Evolutionary conservation across 2,797 vertebrate species (phyloP), one percentile per base, ranked within the genome.

Genomic region (Lycodopsis pacificus): DNA sequence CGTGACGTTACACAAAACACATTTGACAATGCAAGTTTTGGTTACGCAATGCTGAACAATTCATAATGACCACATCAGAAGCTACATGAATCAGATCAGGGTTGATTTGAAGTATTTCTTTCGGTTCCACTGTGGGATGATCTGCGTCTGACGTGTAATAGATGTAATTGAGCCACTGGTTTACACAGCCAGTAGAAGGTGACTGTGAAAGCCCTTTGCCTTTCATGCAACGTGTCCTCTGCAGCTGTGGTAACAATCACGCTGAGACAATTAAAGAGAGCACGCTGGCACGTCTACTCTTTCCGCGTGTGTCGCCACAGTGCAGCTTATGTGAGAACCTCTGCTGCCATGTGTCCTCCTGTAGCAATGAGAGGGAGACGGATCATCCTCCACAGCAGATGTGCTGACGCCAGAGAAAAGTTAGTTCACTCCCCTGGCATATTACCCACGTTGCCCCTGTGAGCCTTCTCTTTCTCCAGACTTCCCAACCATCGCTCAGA

Each of bases 391-490:
- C 70, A 56, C 74, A 78, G 83, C 74, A 87, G 84, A 87, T 89
- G 84, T 89, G 91, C 93, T 93, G 90, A 94, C 71, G 20, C 69
- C 54, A 62, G 74, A 84, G 78, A 89, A 91, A 94, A 92, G 85
- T 93, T 90, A 82, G 79, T 87, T 85, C 11, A 53, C 76, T 78
- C 84, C 77, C 40, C 70, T 90, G 91, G 92, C 89, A 84, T 76
- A 65, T 71, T 81, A 83, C 82, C 86, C 75, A 76, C 30, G 0
- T 65, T 85, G 78, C 70, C 76, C 58, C 86, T 88, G 82, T 87
- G 88, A 90, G 88, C 70, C 64, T 7, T 65, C 73, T 67, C 65
- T n/a, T 78, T 67, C 72, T 81, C 66, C 78, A 79, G 79, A 81
- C 79, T 77, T 83, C 73, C 68, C 59, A 27, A 27, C 81, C 72